A percentile compares a stretch with the other conserved stretches of the same genome.
These are phyloP conservation scores for Prinia subflava DNA, from an alignment of 2,113 vertebrate genomes.

Conservation along the genomic window DNA sequence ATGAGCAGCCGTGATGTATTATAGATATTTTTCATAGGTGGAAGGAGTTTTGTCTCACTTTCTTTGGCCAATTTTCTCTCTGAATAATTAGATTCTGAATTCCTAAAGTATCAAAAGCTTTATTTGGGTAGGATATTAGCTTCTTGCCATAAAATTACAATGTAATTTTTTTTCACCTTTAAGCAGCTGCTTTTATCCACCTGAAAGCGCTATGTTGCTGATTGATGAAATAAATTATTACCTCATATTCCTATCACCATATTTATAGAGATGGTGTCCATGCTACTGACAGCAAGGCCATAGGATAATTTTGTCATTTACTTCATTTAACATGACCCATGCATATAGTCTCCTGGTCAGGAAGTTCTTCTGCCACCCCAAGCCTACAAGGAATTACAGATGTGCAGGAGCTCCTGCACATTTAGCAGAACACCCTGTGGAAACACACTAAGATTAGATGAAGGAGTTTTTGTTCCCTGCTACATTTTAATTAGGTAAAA, in stretches of 20 bases:
- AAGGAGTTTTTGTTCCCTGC: background rate
- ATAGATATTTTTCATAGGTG: background rate
- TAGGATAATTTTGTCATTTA: background rate
- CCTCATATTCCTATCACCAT: background rate
- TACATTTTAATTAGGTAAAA: slow-evolving; percentile 34
- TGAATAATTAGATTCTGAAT: background rate
- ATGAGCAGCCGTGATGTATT: background rate
- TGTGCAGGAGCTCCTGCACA: rapidly evolving
- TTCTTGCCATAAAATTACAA: background rate
- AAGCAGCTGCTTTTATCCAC: background rate
- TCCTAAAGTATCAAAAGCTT: background rate
- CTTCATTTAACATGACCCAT: background rate
- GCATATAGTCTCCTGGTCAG: background rate
- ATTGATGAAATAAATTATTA: background rate
- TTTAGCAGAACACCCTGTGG: background rate
- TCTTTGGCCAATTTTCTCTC: background rate
- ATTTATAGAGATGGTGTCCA: background rate
- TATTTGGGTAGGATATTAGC: slow-evolving; percentile 5
- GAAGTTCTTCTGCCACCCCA: background rate
- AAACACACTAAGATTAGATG: background rate
- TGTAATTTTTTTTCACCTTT: background rate
- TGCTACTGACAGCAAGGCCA: background rate
- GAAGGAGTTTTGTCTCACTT: background rate
- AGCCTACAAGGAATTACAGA: background rate
- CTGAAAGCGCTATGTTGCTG: background rate